Evolutionary conservation across 2,113 vertebrate genomes (phyloP).

Genomic region (Grus americana): DNA sequence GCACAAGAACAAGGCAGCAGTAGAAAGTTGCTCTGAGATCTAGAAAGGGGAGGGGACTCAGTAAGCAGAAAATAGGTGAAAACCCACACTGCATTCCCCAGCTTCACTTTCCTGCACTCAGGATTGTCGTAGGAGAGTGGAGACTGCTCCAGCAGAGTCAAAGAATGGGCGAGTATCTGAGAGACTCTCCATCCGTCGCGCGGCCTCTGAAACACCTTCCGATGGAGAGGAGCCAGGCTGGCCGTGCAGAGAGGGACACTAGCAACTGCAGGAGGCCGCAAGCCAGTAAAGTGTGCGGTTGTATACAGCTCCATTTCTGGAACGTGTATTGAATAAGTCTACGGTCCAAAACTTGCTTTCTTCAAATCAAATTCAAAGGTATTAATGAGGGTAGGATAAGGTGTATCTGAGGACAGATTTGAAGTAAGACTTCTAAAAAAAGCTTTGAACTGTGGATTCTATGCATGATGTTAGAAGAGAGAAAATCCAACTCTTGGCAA

Average conservation of each 20-base stretch:
- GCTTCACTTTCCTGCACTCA: not conserved
- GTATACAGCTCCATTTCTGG: not conserved
- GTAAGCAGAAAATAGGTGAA: not conserved
- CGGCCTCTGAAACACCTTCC: not conserved
- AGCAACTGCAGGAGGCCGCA: not conserved
- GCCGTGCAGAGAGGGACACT: not conserved
- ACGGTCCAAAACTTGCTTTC: not conserved
- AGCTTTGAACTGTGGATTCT: not conserved
- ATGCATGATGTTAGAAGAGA: not conserved
- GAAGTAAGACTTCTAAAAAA: not conserved
- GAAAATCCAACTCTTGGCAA: not conserved
- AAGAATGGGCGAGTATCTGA: rapidly evolving
- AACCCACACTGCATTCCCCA: not conserved
- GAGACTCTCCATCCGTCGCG: not conserved
- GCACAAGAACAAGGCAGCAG: not conserved
- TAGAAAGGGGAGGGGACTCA: not conserved
- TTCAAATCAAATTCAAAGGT: not conserved
- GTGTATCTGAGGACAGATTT: not conserved
- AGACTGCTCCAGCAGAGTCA: not conserved
- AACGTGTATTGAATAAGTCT: not conserved
- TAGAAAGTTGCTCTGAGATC: not conserved
- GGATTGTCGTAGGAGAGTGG: not conserved
- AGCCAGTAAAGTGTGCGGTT: not conserved
- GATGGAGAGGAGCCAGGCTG: not conserved
- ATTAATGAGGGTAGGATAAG: not conserved